A percentile compares a stretch with the other conserved stretches of the same genome.
phyloP scores from a whole-genome alignment of 2,113 vertebrate species.

The Lamprologus speciosus region DNA sequence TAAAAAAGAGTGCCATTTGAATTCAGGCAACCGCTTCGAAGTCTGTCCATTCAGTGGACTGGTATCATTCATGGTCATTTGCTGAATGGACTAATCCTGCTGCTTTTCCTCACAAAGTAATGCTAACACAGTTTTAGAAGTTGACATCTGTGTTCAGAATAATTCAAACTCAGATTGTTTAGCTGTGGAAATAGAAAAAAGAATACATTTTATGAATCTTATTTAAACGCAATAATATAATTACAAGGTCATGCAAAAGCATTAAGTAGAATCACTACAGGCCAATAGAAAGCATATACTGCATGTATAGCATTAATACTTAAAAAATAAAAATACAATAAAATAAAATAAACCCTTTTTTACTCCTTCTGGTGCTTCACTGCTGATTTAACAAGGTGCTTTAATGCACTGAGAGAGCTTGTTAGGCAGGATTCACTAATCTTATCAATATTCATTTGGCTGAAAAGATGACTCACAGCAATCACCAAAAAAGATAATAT shows the following conservation, averaged over 20 bases:
- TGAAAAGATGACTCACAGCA: slow-evolving; percentile 5
- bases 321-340: not conserved
- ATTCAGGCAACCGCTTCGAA: not conserved
- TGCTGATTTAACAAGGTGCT: not conserved
- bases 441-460: slow-evolving; percentile 42
- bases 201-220: not conserved
- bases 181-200: not conserved
- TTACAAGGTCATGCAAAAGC: not conserved
- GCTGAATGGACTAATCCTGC: not conserved
- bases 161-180: not conserved
- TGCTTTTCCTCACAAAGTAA: not conserved
- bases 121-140: not conserved
- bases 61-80: not conserved
- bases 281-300: not conserved
- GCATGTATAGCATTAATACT: not conserved
- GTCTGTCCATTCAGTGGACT: not conserved
- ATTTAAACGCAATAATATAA: not conserved
- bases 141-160: not conserved
- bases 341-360: not conserved
- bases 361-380: not conserved
- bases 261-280: not conserved
- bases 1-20: not conserved
- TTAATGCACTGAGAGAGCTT: not conserved
- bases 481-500: slow-evolving; percentile 24
- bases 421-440: slow-evolving; percentile 11